Conservation (phyloP, 2,888 invertebrate genomes). For the Luperina nickerlii region DNA sequence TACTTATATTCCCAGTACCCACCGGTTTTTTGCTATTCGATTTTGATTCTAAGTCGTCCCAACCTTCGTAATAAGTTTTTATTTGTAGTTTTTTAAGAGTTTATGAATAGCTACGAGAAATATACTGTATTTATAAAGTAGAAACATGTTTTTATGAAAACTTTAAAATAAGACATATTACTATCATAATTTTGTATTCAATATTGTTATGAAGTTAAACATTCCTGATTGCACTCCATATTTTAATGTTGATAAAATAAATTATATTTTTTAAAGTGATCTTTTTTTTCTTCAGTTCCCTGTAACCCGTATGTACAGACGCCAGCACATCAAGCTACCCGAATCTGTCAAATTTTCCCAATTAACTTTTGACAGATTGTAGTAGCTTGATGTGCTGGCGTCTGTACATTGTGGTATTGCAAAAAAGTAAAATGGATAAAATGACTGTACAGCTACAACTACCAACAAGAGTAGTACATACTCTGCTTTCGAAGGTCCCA, state of each 20-base stretch:
- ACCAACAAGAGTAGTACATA: not conserved
- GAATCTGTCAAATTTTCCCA: too few species aligned
- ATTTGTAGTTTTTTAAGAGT: conserved; percentile 59
- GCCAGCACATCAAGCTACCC: too few species aligned
- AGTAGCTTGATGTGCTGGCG: too few species aligned
- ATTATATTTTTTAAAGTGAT: conserved; percentile 58
- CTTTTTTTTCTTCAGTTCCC: not conserved
- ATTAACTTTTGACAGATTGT: too few species aligned
- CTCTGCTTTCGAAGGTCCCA: not conserved
- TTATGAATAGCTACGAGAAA: conserved; percentile 52
- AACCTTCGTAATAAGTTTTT: conserved; percentile 37
- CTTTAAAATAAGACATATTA: conserved; percentile 51
- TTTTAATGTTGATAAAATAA: conserved; percentile 65
- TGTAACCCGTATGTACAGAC: not conserved
- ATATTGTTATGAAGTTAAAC: conserved; percentile 67
- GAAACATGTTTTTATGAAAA: conserved; percentile 45
- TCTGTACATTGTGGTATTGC: too few species aligned
- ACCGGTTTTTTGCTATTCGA: conserved; percentile 12
- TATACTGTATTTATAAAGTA: conserved; percentile 50
- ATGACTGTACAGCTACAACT: not conserved
- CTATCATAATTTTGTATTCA: conserved; percentile 61
- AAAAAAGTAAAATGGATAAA: too few species aligned
- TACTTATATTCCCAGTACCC: conserved; percentile 9
- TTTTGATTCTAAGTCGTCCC: not conserved
- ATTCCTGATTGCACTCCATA: conserved; percentile 69